Percentiles rank a stretch among this genome's conserved stretches.
Conservation (phyloP, 1,140 invertebrate species). For the Phocides pigmalion region DNA sequence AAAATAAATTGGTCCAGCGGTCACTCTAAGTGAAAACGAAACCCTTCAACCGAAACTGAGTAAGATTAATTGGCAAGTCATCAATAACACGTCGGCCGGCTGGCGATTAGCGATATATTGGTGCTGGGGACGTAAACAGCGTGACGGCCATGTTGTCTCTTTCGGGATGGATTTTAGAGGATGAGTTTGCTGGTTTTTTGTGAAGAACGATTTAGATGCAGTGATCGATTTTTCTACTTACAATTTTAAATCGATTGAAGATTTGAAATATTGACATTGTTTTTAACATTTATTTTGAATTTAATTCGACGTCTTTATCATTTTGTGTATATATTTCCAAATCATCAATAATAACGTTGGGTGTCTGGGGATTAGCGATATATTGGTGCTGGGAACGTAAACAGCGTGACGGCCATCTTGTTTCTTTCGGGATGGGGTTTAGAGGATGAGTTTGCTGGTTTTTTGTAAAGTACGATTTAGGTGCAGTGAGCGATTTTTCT, state of each 20-base stretch:
- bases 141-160: neutral
- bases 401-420: neutral
- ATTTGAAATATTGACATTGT: too few relatives aligned
- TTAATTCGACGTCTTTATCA: too few relatives aligned
- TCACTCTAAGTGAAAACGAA: constrained; percentile 15
- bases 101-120: constrained; percentile 34
- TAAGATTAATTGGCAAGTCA: constrained; percentile 43
- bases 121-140: neutral
- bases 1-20: constrained; percentile 11
- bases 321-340: too few relatives aligned
- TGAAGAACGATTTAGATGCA: neutral
- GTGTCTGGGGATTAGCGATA: constrained; percentile 31
- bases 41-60: constrained; percentile 28
- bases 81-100: constrained; percentile 40
- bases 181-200: neutral
- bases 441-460: constrained; percentile 4
- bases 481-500: too few relatives aligned
- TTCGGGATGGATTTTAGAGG: neutral
- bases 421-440: neutral
- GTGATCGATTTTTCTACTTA: too few relatives aligned
- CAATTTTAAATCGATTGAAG: too few relatives aligned
- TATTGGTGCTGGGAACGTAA: neutral
- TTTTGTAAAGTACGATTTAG: neutral
- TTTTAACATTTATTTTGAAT: too few relatives aligned
- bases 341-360: constrained; percentile 42